Base-by-base conservation (phyloP, 2,113 vertebrate genomes). In the Tachuris rubrigastra region DNA sequence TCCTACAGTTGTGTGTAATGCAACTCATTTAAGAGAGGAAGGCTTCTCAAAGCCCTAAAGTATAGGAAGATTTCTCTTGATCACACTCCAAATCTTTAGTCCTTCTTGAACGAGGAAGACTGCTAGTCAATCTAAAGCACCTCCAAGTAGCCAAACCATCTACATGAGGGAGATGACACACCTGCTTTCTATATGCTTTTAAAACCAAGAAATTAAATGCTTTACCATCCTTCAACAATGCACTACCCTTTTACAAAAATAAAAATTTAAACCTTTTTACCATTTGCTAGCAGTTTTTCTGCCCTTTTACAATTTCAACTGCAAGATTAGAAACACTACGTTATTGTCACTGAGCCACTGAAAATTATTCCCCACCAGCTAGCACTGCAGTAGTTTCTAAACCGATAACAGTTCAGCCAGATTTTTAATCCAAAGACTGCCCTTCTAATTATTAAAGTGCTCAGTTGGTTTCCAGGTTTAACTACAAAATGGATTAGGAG, bases 381-480 rank as follows among this genome's bases (percentile, higher is more conserved):
- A 41, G 12, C 62, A 56, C 44, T 27, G 12, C 46, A 49, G 28
- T 53, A 35, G 31, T 56, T 91, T 85, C 49, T 62, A 49, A 82
- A 52, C 5, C 0, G 0, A 0, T 35, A 47, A n/a, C 22, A 69
- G 53, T 24, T 58, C 49, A 79, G 75, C 15, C 0, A 0, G 19
- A n/a, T 37, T 75, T 74, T 67, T 59, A 65, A 13, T 60, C 15
- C 58, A 65, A 31, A 68, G 28, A 59, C 28, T 56, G 27, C 5
- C 2, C 21, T 68, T 65, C 58, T 4, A n/a, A 53, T 28, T 74
- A 52, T 14, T 41, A 4, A 59, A 68, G 20, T 10, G 31, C 24
- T 60, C 6, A 1, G 18, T 1, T 66, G 25, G 30, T 46, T 90
- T 80, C 46, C 58, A 88, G n/a, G 28, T 66, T 90, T 50, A 87